Conservation (phyloP, 2,888 invertebrate species). For the Schizaphis graminum region DNA sequence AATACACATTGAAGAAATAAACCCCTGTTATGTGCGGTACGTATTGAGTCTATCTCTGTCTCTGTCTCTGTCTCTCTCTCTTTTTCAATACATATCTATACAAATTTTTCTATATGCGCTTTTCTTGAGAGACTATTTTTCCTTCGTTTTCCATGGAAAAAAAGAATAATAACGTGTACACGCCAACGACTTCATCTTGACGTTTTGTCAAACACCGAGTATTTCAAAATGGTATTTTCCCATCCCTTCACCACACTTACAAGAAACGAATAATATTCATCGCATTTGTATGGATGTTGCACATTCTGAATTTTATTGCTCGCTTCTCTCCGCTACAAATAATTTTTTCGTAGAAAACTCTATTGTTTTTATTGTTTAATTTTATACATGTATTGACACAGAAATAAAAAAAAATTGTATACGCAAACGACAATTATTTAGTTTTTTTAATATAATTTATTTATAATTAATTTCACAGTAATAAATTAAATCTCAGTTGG, state of each 20-base stretch:
- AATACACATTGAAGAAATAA: background rate
- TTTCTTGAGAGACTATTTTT: background rate
- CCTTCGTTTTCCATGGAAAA: background rate
- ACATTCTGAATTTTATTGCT: background rate
- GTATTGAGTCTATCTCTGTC: background rate
- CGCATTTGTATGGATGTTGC: background rate
- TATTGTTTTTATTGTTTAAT: background rate
- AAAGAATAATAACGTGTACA: conserved; percentile 30
- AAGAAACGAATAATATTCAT: background rate
- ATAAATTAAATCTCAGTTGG: background rate
- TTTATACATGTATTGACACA: background rate
- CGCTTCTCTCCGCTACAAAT: background rate
- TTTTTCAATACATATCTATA: background rate
- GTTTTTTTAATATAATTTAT: background rate
- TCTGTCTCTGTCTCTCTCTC: background rate
- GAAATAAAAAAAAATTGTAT: background rate
- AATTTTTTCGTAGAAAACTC: background rate
- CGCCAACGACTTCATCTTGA: background rate
- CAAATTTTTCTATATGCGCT: background rate
- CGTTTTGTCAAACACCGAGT: conserved; percentile 1
- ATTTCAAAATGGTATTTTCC: background rate
- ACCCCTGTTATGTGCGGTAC: no score
- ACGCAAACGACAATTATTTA: background rate
- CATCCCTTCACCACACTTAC: background rate
- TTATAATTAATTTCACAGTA: background rate